Evolutionary conservation across 1,140 invertebrate genomes (phyloP).

Genomic region (Semibalanus balanoides): DNA sequence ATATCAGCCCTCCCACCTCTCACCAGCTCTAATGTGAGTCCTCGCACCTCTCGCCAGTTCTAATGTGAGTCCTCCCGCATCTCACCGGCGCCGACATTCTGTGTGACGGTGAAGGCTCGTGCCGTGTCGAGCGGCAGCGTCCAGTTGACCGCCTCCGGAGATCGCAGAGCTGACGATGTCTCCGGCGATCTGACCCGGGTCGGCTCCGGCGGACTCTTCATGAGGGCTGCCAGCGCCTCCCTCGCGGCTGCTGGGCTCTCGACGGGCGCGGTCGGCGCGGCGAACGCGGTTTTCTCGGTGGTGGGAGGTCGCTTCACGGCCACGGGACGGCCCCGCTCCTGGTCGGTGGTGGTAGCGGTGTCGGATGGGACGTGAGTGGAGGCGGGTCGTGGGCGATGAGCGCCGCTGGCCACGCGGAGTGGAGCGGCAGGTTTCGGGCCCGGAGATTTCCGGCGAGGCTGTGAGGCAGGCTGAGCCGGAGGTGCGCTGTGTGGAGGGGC

Average conservation of each 20-base stretch:
- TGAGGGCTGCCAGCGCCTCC: conserved; percentile 34
- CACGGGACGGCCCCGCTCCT: neutral
- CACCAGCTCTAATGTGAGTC: no score
- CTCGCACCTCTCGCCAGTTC: no score
- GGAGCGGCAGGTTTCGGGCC: no score
- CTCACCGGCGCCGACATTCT: conserved; percentile 65
- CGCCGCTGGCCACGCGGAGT: neutral
- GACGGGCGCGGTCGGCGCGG: no score
- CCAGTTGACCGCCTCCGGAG: conserved; percentile 56
- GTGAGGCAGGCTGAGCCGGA: no score
- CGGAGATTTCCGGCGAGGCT: neutral
- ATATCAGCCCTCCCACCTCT: no score
- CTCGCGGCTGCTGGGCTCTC: neutral
- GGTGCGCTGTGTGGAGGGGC: neutral
- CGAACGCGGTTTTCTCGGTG: no score
- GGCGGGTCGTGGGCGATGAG: no score
- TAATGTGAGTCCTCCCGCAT: no score
- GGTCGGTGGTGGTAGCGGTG: no score
- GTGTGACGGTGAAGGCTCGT: conserved; percentile 79
- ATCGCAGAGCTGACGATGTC: conserved; percentile 34
- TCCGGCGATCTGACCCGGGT: conserved; percentile 83
- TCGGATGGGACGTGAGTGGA: no score
- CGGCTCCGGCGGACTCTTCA: conserved; percentile 78
- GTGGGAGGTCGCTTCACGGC: no score
- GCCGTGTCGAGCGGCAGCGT: conserved; percentile 81